A percentile compares a stretch with the other conserved stretches of the same genome.
These are phyloP conservation scores for Hyles lineata DNA, from an alignment of 2,888 invertebrate genomes.

Conservation along the genomic window DNA sequence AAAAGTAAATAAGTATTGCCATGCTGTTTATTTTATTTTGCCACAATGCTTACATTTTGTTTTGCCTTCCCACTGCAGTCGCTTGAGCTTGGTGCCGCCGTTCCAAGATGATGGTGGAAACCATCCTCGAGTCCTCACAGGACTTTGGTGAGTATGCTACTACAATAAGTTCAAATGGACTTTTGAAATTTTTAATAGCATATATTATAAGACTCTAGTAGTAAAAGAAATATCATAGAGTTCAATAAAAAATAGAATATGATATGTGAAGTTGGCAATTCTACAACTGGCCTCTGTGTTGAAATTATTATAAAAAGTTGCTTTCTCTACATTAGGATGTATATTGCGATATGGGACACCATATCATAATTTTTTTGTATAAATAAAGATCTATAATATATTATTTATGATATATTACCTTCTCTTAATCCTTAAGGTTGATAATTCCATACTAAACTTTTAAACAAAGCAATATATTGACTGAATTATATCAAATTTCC, in stretches of 20 bases:
- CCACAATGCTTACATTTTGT: slow-evolving; percentile 49
- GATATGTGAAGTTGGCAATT: too few species aligned
- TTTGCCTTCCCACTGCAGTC: slow-evolving; percentile 62
- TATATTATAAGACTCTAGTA: not conserved
- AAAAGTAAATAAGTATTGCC: not conserved
- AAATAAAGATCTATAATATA: too few species aligned
- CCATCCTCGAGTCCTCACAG: slow-evolving; percentile 79
- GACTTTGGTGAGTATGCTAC: slow-evolving; percentile 77
- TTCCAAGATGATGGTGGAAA: slow-evolving; percentile 81
- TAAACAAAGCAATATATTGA: not conserved
- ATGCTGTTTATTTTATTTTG: slow-evolving; percentile 26
- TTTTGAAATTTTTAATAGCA: not conserved
- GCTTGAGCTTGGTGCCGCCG: slow-evolving; percentile 56
- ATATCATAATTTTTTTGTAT: too few species aligned
- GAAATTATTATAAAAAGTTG: too few species aligned
- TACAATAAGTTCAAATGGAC: not conserved
- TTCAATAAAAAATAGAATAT: too few species aligned
- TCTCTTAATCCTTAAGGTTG: too few species aligned
- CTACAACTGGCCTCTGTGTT: too few species aligned
- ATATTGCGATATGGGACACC: too few species aligned
- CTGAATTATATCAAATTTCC: not conserved
- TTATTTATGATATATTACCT: too few species aligned
- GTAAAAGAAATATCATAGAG: not conserved
- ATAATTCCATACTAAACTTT: not conserved
- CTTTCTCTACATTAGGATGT: too few species aligned